Base-by-base conservation (phyloP, 2,113 vertebrate species). In the Polypterus senegalus region DNA sequence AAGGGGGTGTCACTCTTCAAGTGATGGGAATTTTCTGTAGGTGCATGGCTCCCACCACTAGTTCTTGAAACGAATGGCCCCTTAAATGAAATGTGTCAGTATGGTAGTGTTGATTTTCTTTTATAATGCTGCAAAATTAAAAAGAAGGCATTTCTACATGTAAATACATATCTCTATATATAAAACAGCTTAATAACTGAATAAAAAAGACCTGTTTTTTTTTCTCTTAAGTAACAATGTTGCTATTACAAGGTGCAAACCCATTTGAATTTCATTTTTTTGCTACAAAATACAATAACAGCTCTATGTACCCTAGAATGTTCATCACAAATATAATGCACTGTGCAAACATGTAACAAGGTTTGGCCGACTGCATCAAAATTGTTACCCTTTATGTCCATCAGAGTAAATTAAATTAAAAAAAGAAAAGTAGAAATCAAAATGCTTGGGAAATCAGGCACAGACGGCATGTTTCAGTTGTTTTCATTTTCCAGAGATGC, bases 401-500 rank as follows among this genome's bases (percentile, higher is more conserved):
- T 70, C 73, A 66, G 72, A 74, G 70, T 68, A 66, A 67, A 60
- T 63, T 69, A 67, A 73, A 71, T 67, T 11, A 27, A 27, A 57
- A 57, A 83, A 77, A 74, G 73, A 74, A 81, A 88, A 81, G 79
- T 73, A 1, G 67, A 75, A 78, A 77, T 76, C 81, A 79, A 47
- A 81, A 74, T 77, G 79, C 74, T 63, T 66, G 80, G 79, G 82
- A 79, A 76, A 78, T 82, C 86, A 97, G 96, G 93, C 95, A 97
- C 94, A 90, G 89, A 89, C 86, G 94, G 94, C 87, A 82, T 90
- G 79, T 82, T 75, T 89, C 90, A 83, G 57, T 77, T 79, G 77
- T 79, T 81, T 86, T 84, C 83, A 70, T 70, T 77, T 73, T 70
- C 75, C 69, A 76, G 73, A 74, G 71, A 72, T 70, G 63, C 74